Base-by-base conservation (phyloP, 2,888 invertebrate species). In the Parelbella ahira region DNA sequence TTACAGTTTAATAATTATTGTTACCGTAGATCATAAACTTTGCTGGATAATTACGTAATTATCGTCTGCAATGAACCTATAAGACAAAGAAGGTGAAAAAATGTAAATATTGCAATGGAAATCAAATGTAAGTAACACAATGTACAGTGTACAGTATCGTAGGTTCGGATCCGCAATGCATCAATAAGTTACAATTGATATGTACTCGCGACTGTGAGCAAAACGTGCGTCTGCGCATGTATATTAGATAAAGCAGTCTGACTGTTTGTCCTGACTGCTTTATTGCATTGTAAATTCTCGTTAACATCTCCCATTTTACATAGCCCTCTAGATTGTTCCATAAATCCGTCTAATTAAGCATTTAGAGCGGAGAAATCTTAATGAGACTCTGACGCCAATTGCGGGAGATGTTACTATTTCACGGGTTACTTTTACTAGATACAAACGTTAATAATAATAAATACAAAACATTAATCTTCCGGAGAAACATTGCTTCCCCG, bases 241-340 rank as follows among this genome's bases (percentile, higher is more conserved):
- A 63, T 68, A 63, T 70, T 68, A 71, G 57, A 51, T 45, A 49
- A 50, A 49, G 39, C 53, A 39, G 60, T 58, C 61, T 53, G 64
- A 63, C 67, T 47, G 65, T 61, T 54, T 54, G 54, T 49, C 52
- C 45, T 45, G 68, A 68, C 68, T 71, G 65, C 63, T 78, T 76
- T 77, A 78, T 69, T 66, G 67, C 69, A 64, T 65, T 63, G 68
- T 73, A 72, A 71, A 77, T 74, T 61, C 63, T 64, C 45, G 53
- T 56, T 58, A 58, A 56, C 65, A 60, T 62, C 58, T 43, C 42
- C 56, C 56, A 42, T 48, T 66, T 62, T 62, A 64, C 62, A 60
- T 56, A 46, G 50, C 39, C 39, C 39, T 39, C 39, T 39, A 32
- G 56, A 54, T 55, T 57, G 56, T 58, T 55, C 45, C 52, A 62